These are phyloP conservation scores for Eriocheir sinensis DNA, from an alignment of 1,140 invertebrate species.

Conservation along the genomic window DNA sequence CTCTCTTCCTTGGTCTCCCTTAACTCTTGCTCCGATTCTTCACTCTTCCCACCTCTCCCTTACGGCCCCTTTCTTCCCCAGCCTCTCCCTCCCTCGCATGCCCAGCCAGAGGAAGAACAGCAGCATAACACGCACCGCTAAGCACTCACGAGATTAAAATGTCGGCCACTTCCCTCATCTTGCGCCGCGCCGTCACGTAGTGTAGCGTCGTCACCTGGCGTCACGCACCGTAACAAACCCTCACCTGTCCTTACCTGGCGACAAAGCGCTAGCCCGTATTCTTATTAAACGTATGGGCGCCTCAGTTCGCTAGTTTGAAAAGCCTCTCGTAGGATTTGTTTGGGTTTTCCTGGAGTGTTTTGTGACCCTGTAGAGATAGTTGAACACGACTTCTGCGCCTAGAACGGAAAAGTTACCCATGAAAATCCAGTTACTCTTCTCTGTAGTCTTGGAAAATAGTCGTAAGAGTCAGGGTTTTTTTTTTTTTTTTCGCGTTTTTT, in stretches of 20 bases:
- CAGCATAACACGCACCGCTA: conserved; percentile 27
- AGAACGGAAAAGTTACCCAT: no score
- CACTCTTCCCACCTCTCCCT: background rate
- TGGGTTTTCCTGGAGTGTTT: no score
- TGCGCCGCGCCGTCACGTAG: conserved; percentile 34
- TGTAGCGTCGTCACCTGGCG: background rate
- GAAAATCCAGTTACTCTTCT: no score
- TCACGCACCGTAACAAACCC: conserved; percentile 16
- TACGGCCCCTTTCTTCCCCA: background rate
- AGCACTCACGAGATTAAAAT: conserved; percentile 64
- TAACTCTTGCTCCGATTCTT: background rate
- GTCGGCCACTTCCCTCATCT: conserved; percentile 51
- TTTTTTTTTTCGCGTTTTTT: no score
- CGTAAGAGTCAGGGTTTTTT: no score
- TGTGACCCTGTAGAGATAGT: no score
- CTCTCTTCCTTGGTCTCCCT: background rate
- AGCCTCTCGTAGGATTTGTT: no score
- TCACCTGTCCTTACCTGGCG: conserved; percentile 37
- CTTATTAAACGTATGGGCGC: no score
- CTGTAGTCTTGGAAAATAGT: no score
- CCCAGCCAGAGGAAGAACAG: conserved; percentile 15
- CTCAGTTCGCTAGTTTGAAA: no score
- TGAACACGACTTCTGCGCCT: no score
- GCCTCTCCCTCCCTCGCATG: background rate
- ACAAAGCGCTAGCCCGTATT: background rate